phyloP scores from a whole-genome alignment of 2,113 vertebrate genomes.

The Corythaixoides concolor region DNA sequence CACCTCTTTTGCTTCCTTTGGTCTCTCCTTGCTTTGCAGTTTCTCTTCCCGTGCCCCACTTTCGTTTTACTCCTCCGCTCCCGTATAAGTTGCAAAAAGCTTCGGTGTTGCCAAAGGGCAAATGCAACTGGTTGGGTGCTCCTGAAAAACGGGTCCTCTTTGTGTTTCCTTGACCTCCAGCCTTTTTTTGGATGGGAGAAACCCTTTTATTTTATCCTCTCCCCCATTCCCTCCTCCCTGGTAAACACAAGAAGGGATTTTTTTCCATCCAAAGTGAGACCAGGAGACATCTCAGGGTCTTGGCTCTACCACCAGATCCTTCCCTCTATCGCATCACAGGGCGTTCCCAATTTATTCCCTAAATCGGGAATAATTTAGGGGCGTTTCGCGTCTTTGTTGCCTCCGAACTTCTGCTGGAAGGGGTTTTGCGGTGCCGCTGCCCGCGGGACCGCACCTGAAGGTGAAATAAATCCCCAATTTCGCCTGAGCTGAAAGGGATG shows the following conservation, averaged over 20 bases:
- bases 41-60: not conserved
- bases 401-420: slow-evolving; percentile 19
- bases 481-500: not conserved
- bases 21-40: not conserved
- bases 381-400: slow-evolving; percentile 46
- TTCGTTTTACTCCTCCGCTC: not conserved
- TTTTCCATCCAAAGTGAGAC: not conserved
- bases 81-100: not conserved
- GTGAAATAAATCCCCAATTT: not conserved
- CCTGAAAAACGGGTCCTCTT: not conserved
- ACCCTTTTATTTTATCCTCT: not conserved
- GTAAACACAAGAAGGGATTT: not conserved
- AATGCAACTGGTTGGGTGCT: not conserved
- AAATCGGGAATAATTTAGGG: slow-evolving; percentile 40
- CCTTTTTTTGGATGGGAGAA: not conserved
- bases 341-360: no score
- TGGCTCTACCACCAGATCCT: not conserved
- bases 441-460: not conserved
- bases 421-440: not conserved
- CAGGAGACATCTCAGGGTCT: not conserved
- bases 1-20: not conserved
- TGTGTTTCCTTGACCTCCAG: not conserved
- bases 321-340: not conserved
- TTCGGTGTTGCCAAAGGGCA: not conserved
- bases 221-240: not conserved